phyloP scores from a whole-genome alignment of 2,113 vertebrate genomes.

The Toxostoma redivivum region DNA sequence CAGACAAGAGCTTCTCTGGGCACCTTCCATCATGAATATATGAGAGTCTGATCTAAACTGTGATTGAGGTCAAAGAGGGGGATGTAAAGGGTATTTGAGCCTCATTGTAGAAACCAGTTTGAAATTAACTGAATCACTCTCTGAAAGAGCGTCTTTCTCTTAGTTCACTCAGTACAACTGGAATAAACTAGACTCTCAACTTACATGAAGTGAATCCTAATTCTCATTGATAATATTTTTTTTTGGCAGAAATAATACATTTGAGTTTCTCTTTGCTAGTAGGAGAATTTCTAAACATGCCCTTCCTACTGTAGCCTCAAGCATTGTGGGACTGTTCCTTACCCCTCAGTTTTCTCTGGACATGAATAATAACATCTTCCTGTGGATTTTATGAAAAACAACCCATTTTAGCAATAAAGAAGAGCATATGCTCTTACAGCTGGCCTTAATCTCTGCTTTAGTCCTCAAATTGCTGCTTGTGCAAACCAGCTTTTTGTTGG shows the following conservation, averaged over 20 bases:
- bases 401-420: neutral
- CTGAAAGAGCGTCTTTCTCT: neutral
- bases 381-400: neutral
- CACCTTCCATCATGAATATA: neutral
- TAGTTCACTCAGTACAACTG: neutral
- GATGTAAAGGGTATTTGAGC: neutral
- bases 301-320: neutral
- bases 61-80: neutral
- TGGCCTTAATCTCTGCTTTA: neutral
- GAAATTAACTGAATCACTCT: neutral
- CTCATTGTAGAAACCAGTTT: neutral
- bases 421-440: accelerated
- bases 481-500: neutral
- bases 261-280: neutral
- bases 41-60: neutral
- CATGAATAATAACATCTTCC: neutral
- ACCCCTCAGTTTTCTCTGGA: neutral
- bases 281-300: neutral
- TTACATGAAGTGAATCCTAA: neutral
- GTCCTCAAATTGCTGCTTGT: neutral
- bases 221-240: neutral
- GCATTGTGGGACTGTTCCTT: neutral
- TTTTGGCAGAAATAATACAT: neutral
- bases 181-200: neutral
- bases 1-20: neutral